These are phyloP conservation scores for Amniataba percoides DNA, from an alignment of 2,797 vertebrate genomes.

Conservation along the genomic window DNA sequence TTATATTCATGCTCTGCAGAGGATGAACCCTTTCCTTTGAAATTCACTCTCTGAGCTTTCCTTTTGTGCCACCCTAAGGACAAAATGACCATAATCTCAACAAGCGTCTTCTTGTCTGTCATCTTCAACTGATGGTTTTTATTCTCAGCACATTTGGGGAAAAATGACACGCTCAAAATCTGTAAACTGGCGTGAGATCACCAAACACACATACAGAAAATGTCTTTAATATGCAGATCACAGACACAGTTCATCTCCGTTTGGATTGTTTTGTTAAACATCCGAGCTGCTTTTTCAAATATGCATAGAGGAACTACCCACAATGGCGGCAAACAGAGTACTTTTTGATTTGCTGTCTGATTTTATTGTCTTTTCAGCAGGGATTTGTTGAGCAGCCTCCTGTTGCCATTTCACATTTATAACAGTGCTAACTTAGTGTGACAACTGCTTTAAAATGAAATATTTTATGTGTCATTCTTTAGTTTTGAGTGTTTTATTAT, in stretches of 20 bases:
- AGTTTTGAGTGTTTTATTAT: conserved; percentile 3
- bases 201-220: neutral
- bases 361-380: conserved; percentile 7
- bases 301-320: neutral
- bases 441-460: neutral
- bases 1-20: neutral
- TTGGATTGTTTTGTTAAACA: conserved; percentile 17
- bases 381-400: conserved; percentile 1
- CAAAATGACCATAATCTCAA: neutral
- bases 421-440: neutral
- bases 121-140: neutral
- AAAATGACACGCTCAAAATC: too few species aligned
- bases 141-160: neutral
- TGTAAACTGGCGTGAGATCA: too few species aligned
- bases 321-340: neutral
- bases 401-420: conserved; percentile 3
- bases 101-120: neutral
- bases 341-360: conserved; percentile 3
- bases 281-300: conserved; percentile 8
- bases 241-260: conserved; percentile 3
- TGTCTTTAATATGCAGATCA: neutral
- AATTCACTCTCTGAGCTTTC: neutral
- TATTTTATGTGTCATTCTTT: neutral
- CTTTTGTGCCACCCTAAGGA: neutral
- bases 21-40: neutral